Conservation (phyloP, 2,113 vertebrate species). For the Mustelus asterias region DNA sequence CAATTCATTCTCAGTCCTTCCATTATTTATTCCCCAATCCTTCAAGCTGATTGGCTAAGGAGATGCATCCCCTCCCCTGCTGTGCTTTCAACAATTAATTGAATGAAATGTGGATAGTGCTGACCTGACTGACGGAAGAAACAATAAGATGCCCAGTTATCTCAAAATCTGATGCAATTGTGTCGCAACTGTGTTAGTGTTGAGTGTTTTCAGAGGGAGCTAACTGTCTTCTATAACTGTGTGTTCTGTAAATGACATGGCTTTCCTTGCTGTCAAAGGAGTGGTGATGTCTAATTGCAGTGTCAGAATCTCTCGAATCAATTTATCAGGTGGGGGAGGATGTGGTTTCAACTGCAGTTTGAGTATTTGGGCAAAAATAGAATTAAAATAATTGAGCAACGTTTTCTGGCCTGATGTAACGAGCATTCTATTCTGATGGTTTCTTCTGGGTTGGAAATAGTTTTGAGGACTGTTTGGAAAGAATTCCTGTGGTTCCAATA, state of each 20-base stretch:
- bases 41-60: no score
- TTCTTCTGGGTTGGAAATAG: not conserved
- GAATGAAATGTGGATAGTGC: not conserved
- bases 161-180: not conserved
- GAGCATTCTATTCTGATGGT: not conserved
- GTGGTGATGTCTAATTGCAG: not conserved
- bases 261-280: not conserved
- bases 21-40: no score
- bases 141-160: not conserved
- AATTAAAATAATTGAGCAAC: not conserved
- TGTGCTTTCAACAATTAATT: not conserved
- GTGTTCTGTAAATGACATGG: not conserved
- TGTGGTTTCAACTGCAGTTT: conserved; percentile 16
- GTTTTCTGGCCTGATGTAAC: not conserved
- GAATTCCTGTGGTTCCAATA: not conserved
- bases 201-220: not conserved
- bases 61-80: no score
- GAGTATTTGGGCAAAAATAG: not conserved
- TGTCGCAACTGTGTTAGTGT: not conserved
- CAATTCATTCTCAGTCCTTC: no score
- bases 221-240: not conserved
- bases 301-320: not conserved
- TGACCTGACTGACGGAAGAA: not conserved
- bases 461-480: not conserved
- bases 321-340: not conserved